Conservation (phyloP, 2,888 invertebrate species). For the Ptychoptera contaminata region DNA sequence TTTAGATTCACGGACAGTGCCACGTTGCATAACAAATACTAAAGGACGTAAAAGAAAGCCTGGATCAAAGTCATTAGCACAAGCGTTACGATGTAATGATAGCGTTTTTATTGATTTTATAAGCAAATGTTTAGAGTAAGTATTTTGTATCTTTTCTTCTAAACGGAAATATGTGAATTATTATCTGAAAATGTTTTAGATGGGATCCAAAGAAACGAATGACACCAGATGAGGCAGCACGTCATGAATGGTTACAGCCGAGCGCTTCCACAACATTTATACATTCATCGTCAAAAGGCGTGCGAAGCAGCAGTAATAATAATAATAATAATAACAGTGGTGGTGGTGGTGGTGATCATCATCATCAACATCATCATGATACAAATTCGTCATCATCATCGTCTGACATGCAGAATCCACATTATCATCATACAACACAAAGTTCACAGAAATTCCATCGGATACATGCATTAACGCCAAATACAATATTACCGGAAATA, state of each 20-base stretch:
- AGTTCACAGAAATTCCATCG: slow-evolving; percentile 8
- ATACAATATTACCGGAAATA: slow-evolving; percentile 26
- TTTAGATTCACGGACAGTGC: slow-evolving; percentile 60
- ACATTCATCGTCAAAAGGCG: slow-evolving; percentile 11
- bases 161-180: background rate
- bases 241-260: slow-evolving; percentile 70
- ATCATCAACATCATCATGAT: slow-evolving; percentile 24
- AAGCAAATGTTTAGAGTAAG: slow-evolving; percentile 79
- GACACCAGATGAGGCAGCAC: slow-evolving; percentile 80
- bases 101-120: slow-evolving; percentile 82
- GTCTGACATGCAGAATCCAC: slow-evolving; percentile 5
- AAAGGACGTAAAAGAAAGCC: slow-evolving; percentile 86
- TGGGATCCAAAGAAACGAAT: slow-evolving; percentile 88
- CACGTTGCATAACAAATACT: slow-evolving; percentile 81
- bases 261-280: slow-evolving; percentile 32
- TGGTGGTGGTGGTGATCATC: slow-evolving; percentile 23
- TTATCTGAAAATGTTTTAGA: slow-evolving; percentile 30
- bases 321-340: slow-evolving; percentile 19
- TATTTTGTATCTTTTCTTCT: too few relatives aligned
- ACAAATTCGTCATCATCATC: slow-evolving; percentile 18
- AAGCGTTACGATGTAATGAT: slow-evolving; percentile 74
- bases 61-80: slow-evolving; percentile 63
- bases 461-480: slow-evolving; percentile 18
- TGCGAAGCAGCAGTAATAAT: slow-evolving; percentile 14
- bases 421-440: slow-evolving; percentile 8